Percentiles rank a stretch among this genome's conserved stretches.
Evolutionary conservation across 2,888 invertebrate genomes (phyloP).

Genomic region (Drosophila acutilabella): DNA sequence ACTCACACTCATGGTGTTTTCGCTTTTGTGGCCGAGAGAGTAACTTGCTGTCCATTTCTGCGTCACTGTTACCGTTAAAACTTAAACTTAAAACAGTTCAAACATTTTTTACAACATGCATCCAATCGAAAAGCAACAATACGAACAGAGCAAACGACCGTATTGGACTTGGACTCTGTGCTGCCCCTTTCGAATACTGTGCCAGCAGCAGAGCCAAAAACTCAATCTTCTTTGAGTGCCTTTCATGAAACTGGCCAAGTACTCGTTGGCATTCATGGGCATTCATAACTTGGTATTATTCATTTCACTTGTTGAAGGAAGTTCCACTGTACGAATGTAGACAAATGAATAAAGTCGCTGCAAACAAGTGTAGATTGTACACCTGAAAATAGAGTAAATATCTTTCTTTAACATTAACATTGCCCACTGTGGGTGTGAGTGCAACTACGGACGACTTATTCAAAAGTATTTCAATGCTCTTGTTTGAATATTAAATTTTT

Average conservation of each 20-base stretch:
- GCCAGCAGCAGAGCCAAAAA: conserved; percentile 12
- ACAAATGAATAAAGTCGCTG: conserved; percentile 14
- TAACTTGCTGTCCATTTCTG: conserved; percentile 68
- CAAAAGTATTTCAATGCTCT: background rate
- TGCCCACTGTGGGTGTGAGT: background rate
- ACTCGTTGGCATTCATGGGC: conserved; percentile 24
- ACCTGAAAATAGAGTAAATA: background rate
- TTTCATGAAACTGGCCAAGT: conserved; percentile 18
- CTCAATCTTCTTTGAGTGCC: conserved; percentile 29
- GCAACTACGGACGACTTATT: background rate
- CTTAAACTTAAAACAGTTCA: conserved; percentile 85
- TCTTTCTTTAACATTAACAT: background rate
- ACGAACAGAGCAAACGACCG: conserved; percentile 39
- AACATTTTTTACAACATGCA: conserved; percentile 79
- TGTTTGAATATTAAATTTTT: background rate
- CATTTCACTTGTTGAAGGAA: conserved; percentile 6
- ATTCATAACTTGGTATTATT: conserved; percentile 16
- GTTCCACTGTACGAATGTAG: background rate
- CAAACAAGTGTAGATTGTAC: background rate
- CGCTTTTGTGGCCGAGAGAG: conserved; percentile 33
- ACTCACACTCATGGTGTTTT: conserved; percentile 31
- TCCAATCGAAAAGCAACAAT: conserved; percentile 50
- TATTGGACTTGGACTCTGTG: conserved; percentile 10
- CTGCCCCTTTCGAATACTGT: conserved; percentile 25
- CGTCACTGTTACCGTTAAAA: conserved; percentile 83